Evolutionary conservation across 1,140 invertebrate genomes (phyloP), one percentile per base, ranked within the genome.

Genomic region (Drosophila orena): DNA sequence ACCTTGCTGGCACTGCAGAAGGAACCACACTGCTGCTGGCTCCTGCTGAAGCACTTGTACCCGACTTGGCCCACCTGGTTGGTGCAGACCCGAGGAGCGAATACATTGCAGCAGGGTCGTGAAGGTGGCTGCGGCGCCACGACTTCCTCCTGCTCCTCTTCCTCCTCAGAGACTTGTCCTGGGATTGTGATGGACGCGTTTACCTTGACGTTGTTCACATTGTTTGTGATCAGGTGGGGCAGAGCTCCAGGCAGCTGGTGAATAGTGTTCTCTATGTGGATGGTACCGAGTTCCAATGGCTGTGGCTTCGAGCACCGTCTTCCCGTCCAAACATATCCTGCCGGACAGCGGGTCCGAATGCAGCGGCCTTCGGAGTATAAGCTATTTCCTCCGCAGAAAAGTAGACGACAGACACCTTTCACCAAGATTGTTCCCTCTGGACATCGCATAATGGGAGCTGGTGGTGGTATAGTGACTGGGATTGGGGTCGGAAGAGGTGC

Each of bases 41-140:
- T 74, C 1, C 52, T 40, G 58, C 76, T 89, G 44, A 50, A 84
- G 64, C 88, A 91, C 10, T 73, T 68, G 83, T 85, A 91, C 4
- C 37, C 59, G 2, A 7, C 17, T 5, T 40, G 50, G n/a, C 60
- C 42, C 1, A 10, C 11, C 20, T 56, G 43, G 6, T 30, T 24
- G 20, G 61, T 49, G 34, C 88, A 91, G 6, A 62, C 70, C 4
- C 88, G 65, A n/a, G 89, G 89, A 0, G 76, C 58, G 30, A 86
- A n/a, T 27, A 91, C 76, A 3, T 47, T 68, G 40, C 84, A 91
- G 40, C 85, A 85, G 57, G 37, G 42, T 6, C 15, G 22, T 22
- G n/a, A 27, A 15, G 34, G 44, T 15, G 34, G 27, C 4, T 30
- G 37, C 11, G 22, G 27, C 10, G 47, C 12, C 7, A 24, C 40